Evolutionary conservation across 1,140 invertebrate genomes (phyloP), one percentile per base, ranked within the genome.

Genomic region (Pseudoatta argentina): DNA sequence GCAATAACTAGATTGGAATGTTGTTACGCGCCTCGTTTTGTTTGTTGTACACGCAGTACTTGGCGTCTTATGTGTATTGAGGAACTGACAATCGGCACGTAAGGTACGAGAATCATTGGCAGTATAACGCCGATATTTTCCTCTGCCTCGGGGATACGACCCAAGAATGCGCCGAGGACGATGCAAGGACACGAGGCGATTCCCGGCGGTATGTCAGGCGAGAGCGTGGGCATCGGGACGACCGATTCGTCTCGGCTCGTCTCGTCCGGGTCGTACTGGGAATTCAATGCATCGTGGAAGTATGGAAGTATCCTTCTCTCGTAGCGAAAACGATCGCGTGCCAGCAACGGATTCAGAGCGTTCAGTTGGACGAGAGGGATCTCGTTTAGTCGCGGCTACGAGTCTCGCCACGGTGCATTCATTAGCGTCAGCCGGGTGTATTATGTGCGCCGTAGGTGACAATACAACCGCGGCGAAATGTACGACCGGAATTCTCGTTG

Each of bases 261-360:
- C 83, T 88, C 79, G 75, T 55, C 76, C 55, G 39, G 76, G 55
- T 66, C 64, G 66, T 77, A 55, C 53, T 48, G 55, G 48, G 30
- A 63, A 86, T 67, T 91, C 64, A 85, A 88, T 81, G 89, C 51
- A 59, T 76, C 61, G 34, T 91, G 66, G 77, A 86, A 67, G 83
- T 57, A 76, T 91, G 66, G 77, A 86, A 67, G 83, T 57, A 76
- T 78, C 61, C 34, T 66, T 24, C 64, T n/a, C 64, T 44, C 73
- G 59, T 87, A 55, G 79, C 77, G 86, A 82, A 89, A 91, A 91
- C 48, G 90, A 91, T 89, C 90, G 88, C 91, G 88, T 90, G 90
- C 79, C 79, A 66, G 64, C 63, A 55, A 66, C 69, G 85, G 78
- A 91, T 91, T 81, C 77, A 34, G 76, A 81, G 69, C 76, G 51